Evolutionary conservation across 2,888 invertebrate species (phyloP).

Genomic region (Acrocera orbiculus): DNA sequence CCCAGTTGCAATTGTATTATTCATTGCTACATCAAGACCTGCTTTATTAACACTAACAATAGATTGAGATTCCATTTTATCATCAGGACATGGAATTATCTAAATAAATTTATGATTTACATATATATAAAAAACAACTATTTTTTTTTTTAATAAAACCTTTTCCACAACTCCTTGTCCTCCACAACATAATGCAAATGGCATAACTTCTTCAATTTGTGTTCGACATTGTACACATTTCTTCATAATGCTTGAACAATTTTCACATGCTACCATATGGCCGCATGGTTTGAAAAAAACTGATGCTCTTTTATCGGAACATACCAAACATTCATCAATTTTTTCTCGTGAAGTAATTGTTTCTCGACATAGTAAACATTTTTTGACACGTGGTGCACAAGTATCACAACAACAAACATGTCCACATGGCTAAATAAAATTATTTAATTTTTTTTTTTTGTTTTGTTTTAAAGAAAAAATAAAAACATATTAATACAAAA

Average conservation of each 20-base stretch:
- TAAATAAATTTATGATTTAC: not conserved
- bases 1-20: slow-evolving; percentile 21
- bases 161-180: slow-evolving; percentile 28
- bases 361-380: slow-evolving; percentile 84
- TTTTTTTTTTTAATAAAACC: slow-evolving; percentile 12
- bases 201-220: slow-evolving; percentile 54
- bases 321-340: slow-evolving; percentile 92
- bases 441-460: not conserved
- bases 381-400: slow-evolving; percentile 80
- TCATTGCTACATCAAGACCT: slow-evolving; percentile 29
- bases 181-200: slow-evolving; percentile 41
- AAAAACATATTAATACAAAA: not conserved
- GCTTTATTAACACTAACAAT: slow-evolving; percentile 23
- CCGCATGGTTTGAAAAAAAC: slow-evolving; percentile 90
- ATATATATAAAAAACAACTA: not conserved
- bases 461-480: not conserved
- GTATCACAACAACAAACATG: slow-evolving; percentile 86
- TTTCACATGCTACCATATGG: slow-evolving; percentile 57
- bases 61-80: slow-evolving; percentile 18
- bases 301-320: slow-evolving; percentile 82
- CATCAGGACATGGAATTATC: slow-evolving; percentile 8
- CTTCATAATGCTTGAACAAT: slow-evolving; percentile 88
- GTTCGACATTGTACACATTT: slow-evolving; percentile 91
- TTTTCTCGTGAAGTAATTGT: slow-evolving; percentile 61
- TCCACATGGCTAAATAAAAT: slow-evolving; percentile 52